Conservation (phyloP, 1,140 invertebrate species). For the Hypothenemus hampei region DNA sequence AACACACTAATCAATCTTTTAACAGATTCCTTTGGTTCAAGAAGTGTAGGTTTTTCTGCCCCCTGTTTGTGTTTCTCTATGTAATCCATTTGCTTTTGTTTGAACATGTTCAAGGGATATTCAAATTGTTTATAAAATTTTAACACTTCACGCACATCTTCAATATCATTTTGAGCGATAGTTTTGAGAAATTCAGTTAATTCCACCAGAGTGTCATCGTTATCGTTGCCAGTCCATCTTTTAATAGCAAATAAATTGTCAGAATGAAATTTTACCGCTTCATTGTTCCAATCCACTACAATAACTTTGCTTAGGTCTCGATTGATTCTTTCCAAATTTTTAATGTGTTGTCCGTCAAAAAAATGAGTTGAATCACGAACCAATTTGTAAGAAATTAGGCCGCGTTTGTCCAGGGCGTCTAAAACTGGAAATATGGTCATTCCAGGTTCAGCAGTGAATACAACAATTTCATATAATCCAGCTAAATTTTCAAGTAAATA, state of each 20-base stretch:
- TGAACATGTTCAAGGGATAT: constrained; percentile 86
- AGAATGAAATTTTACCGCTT: constrained; percentile 82
- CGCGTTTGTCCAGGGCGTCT: constrained; percentile 87
- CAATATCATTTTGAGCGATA: constrained; percentile 79
- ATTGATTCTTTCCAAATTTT: constrained; percentile 92
- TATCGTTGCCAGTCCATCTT: constrained; percentile 89
- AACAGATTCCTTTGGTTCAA: constrained; percentile 17
- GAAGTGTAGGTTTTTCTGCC: constrained; percentile 6
- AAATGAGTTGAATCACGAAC: constrained; percentile 96
- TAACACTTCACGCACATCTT: constrained; percentile 90
- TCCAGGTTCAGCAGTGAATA: constrained; percentile 91
- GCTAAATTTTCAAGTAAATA: constrained; percentile 87
- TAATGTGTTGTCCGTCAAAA: constrained; percentile 90
- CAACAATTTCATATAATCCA: constrained; percentile 91
- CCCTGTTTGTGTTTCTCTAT: constrained; percentile 18
- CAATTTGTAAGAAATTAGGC: constrained; percentile 82
- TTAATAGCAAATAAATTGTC: constrained; percentile 84
- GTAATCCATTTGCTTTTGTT: constrained; percentile 72
- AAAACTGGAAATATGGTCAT: constrained; percentile 84
- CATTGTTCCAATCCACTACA: constrained; percentile 89
- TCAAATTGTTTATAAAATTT: constrained; percentile 92
- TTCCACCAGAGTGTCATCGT: constrained; percentile 84
- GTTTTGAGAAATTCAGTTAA: constrained; percentile 88
- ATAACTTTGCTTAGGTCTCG: constrained; percentile 94
- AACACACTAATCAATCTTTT: constrained; percentile 16